Base-by-base conservation (phyloP, 2,888 invertebrate genomes). In the Sericinus montela region DNA sequence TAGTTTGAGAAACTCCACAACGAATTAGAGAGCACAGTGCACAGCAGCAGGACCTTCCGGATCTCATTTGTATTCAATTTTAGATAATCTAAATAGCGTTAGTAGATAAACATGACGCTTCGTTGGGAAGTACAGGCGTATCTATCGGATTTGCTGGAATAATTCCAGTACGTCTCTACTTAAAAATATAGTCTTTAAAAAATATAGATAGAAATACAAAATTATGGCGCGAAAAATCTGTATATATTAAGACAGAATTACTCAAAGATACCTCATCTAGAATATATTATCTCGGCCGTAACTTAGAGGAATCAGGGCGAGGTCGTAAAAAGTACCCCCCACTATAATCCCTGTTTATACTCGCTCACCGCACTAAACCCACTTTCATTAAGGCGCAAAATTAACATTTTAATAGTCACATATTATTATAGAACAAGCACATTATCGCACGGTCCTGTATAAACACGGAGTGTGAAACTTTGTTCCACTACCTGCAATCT, bases 321-420 rank as follows among this genome's bases (percentile, higher is more conserved):
- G 65, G 75, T 64, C 72, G 79, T 85, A 86, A 87, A 85, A 85
- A 82, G 59, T 72, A 69, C 71, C 70, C 68, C 69, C 69, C 61
- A 59, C 74, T 29, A 62, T 82, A 85, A 87, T 80, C 82, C 82
- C 68, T 67, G 74, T 85, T 85, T 83, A 80, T 69, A 65, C 63
- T 59, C 67, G 73, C 74, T 69, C 69, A 71, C 74, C 74, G 69
- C 65, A 80, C 80, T 85, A 80, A 86, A 81, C 73, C 77, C 69
- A 69, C 74, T 78, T 84, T 86, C 83, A 86, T 85, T 86, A 85
- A 75, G 72, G 74, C 72, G 60, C 69, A 61, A 79, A 85, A 87
- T 87, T 86, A 86, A 86, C 86, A 85, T 86, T 85, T 86, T 85
- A 83, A 87, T 76, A 73, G 73, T 73, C 73, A 32, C 32, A 80